Conservation (phyloP, 2,113 vertebrate species). For the Anoura caudifer region DNA sequence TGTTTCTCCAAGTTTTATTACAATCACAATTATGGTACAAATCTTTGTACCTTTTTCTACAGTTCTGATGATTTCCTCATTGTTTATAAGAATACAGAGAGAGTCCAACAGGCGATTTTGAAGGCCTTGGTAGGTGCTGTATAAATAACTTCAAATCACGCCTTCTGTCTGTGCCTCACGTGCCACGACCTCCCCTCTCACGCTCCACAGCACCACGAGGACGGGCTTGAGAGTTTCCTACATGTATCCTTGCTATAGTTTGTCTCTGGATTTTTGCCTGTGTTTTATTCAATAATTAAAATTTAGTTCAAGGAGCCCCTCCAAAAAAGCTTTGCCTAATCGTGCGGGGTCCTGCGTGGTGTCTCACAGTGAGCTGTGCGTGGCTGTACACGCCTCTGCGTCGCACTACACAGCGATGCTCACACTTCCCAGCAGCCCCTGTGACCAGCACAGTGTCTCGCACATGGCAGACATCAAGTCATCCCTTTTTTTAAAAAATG, state of each 20-base stretch:
- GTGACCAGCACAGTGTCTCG: background rate
- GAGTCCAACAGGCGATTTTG: background rate
- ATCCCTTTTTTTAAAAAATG: background rate
- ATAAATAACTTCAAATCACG: background rate
- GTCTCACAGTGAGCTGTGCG: no score
- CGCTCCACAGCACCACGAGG: background rate
- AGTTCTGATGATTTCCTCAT: background rate
- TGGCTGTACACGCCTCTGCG: no score
- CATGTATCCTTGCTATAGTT: background rate
- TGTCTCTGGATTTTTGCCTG: background rate
- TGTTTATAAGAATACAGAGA: background rate
- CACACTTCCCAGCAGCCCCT: background rate
- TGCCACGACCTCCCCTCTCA: background rate
- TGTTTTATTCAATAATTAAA: background rate
- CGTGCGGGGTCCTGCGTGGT: background rate
- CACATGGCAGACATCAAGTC: background rate
- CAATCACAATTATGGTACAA: background rate
- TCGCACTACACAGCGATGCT: background rate
- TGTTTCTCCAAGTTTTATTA: background rate
- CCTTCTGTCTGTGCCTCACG: background rate
- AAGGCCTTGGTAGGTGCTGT: background rate
- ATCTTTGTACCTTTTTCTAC: background rate
- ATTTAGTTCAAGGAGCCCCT: background rate
- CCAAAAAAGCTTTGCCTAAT: background rate
- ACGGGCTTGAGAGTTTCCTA: background rate